phyloP scores from a whole-genome alignment of 1,140 invertebrate species.

The Drosophila pectinifera region DNA sequence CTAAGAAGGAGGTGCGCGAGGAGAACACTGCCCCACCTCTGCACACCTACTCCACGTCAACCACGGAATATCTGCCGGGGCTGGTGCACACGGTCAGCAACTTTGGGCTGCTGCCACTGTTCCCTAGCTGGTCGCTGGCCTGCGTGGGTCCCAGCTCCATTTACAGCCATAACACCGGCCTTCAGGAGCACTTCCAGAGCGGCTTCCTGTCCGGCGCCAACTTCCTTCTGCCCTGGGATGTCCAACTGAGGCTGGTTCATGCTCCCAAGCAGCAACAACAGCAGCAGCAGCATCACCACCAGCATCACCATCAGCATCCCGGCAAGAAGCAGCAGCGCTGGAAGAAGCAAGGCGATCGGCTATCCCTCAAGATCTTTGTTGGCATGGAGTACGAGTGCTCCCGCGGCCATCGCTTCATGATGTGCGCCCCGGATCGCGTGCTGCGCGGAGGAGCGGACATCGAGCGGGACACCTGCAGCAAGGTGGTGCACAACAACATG shows the following conservation, averaged over 20 bases:
- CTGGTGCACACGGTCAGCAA: constrained; percentile 94
- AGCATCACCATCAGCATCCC: constrained; percentile 34
- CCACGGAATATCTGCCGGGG: constrained; percentile 95
- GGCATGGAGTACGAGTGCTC: constrained; percentile 99
- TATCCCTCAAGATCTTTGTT: constrained; percentile 97
- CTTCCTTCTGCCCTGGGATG: constrained; percentile 98
- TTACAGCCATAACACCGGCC: constrained; percentile 95
- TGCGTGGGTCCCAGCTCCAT: constrained; percentile 95
- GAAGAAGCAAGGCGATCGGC: constrained; percentile 84
- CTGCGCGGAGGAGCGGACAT: constrained; percentile 91
- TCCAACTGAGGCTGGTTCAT: constrained; percentile 89
- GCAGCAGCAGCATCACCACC: constrained; percentile 29
- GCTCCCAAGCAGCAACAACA: constrained; percentile 51
- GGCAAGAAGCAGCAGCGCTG: constrained; percentile 66
- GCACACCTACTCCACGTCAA: constrained; percentile 87
- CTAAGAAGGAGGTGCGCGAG: constrained; percentile 16
- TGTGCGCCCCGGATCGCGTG: constrained; percentile 94
- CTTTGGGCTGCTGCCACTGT: constrained; percentile 92
- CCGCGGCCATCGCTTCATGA: constrained; percentile 96
- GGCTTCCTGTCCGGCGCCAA: constrained; percentile 96
- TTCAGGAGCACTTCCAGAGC: constrained; percentile 91
- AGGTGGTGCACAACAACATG: constrained; percentile 94
- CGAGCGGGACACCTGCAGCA: constrained; percentile 92
- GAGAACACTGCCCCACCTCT: neutral
- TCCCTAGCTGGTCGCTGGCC: constrained; percentile 96